phyloP scores from a whole-genome alignment of 2,888 invertebrate genomes.

The Pantelozetes paolii region DNA sequence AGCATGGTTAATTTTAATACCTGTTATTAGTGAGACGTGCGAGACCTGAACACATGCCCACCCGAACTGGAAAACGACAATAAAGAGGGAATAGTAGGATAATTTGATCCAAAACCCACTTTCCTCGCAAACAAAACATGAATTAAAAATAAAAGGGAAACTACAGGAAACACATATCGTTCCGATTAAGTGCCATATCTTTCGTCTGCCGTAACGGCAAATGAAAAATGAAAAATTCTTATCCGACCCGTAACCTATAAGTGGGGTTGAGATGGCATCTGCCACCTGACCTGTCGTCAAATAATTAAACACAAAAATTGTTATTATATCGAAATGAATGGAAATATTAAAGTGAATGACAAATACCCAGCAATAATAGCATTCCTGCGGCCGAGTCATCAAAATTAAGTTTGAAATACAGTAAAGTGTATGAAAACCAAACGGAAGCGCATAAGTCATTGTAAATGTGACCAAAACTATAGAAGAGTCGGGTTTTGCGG shows the following conservation, averaged over 20 bases:
- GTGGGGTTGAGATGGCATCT: slow-evolving; percentile 79
- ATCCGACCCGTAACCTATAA: slow-evolving; percentile 62
- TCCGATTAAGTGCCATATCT: slow-evolving; percentile 61
- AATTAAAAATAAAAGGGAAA: slow-evolving; percentile 82
- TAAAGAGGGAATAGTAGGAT: slow-evolving; percentile 70
- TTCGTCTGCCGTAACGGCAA: slow-evolving; percentile 54
- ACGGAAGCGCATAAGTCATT: slow-evolving; percentile 89
- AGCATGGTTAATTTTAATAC: not conserved
- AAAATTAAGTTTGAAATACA: slow-evolving; percentile 40
- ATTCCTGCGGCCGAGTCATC: slow-evolving; percentile 46
- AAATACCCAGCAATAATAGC: slow-evolving; percentile 48
- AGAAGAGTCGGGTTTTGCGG: slow-evolving; percentile 56
- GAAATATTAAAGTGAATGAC: not conserved
- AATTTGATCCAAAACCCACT: slow-evolving; percentile 66
- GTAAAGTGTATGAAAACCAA: slow-evolving; percentile 49
- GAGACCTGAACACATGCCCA: slow-evolving; percentile 90
- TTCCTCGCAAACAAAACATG: slow-evolving; percentile 64
- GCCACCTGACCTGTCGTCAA: slow-evolving; percentile 62
- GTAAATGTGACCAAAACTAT: slow-evolving; percentile 76
- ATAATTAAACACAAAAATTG: not conserved
- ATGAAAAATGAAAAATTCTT: slow-evolving; percentile 57
- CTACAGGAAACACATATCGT: slow-evolving; percentile 68
- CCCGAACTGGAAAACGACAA: slow-evolving; percentile 82
- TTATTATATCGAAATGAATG: slow-evolving; percentile 25
- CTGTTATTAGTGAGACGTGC: slow-evolving; percentile 73